A percentile compares a stretch with the other conserved stretches of the same genome.
Evolutionary conservation across 2,888 invertebrate genomes (phyloP).

Genomic region (Tetramorium bicarinatum): DNA sequence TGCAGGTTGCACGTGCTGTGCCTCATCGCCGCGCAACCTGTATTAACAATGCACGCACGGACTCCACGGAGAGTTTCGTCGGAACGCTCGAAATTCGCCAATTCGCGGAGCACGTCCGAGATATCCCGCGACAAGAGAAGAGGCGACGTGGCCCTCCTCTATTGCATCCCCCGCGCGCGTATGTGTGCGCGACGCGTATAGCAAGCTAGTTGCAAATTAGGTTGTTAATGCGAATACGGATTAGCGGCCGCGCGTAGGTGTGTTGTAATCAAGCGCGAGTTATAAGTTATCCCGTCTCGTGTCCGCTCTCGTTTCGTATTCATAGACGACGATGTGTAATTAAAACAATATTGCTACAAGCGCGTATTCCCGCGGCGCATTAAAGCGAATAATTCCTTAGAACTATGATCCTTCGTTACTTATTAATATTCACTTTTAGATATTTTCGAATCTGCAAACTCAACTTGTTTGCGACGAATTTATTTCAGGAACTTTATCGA

Average conservation of each 20-base stretch:
- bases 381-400: conserved; percentile 18
- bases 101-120: conserved; percentile 38
- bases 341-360: conserved; percentile 50
- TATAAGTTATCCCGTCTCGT: conserved; percentile 45
- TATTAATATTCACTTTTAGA: neutral
- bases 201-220: conserved; percentile 49
- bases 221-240: conserved; percentile 52
- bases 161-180: conserved; percentile 8
- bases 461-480: neutral
- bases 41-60: conserved; percentile 51
- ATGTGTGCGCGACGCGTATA: neutral
- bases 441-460: neutral
- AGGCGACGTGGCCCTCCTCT: neutral
- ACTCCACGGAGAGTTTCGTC: conserved; percentile 42
- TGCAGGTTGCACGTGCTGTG: conserved; percentile 14
- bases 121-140: conserved; percentile 14
- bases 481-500: neutral
- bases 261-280: conserved; percentile 45
- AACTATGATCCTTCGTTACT: neutral
- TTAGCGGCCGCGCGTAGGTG: conserved; percentile 49
- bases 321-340: conserved; percentile 41
- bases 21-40: conserved; percentile 2
- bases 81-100: conserved; percentile 41
- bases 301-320: conserved; percentile 49
- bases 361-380: neutral